Evolutionary conservation across 2,888 invertebrate genomes (phyloP), one percentile per base, ranked within the genome.

Genomic region (Philereme vetulata): DNA sequence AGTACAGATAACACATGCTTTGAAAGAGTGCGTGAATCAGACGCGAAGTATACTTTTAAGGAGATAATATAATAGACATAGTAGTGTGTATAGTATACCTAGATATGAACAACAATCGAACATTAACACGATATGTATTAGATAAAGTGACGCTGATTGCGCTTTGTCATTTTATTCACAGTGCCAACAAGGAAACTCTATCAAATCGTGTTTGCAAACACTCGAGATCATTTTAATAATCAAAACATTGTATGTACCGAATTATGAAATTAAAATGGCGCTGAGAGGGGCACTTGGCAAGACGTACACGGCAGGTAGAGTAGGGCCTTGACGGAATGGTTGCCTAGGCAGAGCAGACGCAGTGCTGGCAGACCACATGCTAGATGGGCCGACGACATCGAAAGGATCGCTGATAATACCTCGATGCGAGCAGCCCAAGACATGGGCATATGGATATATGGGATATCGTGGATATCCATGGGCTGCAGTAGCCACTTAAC

Each of bases 71-170:
- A 35, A 4, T 35, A 35, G 5, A 35, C 5, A 6, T 2, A 35
- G 1, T 5, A 21, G n/a, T n/a, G n/a, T 21, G 21, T 21, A 21
- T 21, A 21, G 38, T 38, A 38, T 38, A 36, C 5, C 51, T 56
- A 45, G 36, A 42, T 64, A 44, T 42, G 52, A 51, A 60, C 56
- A 67, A 64, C 66, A 67, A 67, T 67, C 59, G 55, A 52, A 59
- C 67, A 63, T 67, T 59, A 61, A 36, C 38, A 34, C n/a, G 45
- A 56, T 59, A 59, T 51, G 45, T 45, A 43, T 56, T 34, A 51
- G 44, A 56, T 57, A 54, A 33, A 6, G 4, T 3, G 33, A 49
- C 44, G 36, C 11, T 34, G 34, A 44, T 49, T 54, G 34, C 40
- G n/a, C 8, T 33, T 32, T 53, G 48, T 42, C 11, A 59, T 49